Percentiles rank a stretch among this genome's conserved stretches.
These are phyloP conservation scores for Pangasius mekongensis DNA, from an alignment of 2,797 vertebrate genomes.

Conservation along the genomic window DNA sequence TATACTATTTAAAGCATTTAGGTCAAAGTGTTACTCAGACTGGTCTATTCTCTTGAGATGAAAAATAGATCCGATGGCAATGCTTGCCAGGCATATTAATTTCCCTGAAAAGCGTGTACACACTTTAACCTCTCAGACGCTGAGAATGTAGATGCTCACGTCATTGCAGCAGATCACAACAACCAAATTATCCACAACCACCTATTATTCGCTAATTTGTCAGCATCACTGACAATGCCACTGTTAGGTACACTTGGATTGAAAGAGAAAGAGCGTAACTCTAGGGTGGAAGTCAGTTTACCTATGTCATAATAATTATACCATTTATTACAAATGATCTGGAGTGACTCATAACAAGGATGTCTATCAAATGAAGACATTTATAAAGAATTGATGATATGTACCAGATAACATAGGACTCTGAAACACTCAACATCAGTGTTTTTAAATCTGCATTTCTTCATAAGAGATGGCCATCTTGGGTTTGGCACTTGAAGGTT, in stretches of 20 bases:
- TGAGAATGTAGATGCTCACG: constrained; percentile 36
- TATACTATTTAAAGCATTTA: constrained; percentile 17
- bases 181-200: constrained; percentile 41
- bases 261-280: constrained; percentile 59
- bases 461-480: constrained; percentile 6
- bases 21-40: constrained; percentile 36
- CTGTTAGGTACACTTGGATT: constrained; percentile 52
- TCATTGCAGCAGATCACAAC: constrained; percentile 46
- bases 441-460: constrained; percentile 1
- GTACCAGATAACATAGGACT: neutral
- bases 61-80: constrained; percentile 42
- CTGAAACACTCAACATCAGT: neutral
- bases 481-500: constrained; percentile 12
- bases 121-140: constrained; percentile 45
- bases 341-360: constrained; percentile 37
- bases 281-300: constrained; percentile 53
- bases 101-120: constrained; percentile 42
- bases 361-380: neutral
- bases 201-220: constrained; percentile 44
- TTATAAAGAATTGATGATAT: neutral
- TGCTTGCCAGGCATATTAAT: constrained; percentile 50
- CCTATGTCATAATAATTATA: constrained; percentile 61
- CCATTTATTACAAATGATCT: constrained; percentile 40
- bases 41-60: constrained; percentile 36
- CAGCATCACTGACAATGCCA: constrained; percentile 15